Conservation (phyloP, 2,797 vertebrate genomes). For the Erithacus rubecula region DNA sequence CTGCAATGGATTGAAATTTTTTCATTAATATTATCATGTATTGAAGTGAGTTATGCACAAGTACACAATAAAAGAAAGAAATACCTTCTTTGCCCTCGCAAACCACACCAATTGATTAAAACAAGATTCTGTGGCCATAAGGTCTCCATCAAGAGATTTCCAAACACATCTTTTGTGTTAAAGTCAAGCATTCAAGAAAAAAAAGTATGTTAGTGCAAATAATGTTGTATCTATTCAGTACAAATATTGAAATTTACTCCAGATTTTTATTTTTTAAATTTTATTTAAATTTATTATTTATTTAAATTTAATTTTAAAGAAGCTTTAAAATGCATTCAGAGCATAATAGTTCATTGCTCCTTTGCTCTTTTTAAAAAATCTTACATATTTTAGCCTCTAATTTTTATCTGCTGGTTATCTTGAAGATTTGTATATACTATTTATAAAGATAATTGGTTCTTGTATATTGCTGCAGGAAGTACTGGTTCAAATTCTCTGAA, state of each 20-base stretch:
- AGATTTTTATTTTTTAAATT: neutral
- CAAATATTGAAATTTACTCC: neutral
- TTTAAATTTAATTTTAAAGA: neutral
- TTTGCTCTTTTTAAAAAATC: neutral
- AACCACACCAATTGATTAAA: neutral
- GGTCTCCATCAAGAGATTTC: neutral
- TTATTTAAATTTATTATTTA: neutral
- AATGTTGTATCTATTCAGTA: neutral
- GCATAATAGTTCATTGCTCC: neutral
- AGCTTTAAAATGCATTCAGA: neutral
- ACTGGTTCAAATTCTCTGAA: neutral
- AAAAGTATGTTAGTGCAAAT: neutral
- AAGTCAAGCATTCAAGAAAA: neutral
- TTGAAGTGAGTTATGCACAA: neutral
- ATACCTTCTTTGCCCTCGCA: rapidly evolving
- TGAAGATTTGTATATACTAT: neutral
- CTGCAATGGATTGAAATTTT: neutral
- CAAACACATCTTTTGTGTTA: neutral
- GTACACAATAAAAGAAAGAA: neutral
- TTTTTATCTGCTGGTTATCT: neutral
- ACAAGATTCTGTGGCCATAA: neutral
- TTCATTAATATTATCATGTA: neutral
- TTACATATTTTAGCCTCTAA: neutral
- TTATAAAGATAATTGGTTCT: neutral
- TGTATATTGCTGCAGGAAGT: neutral